phyloP scores from a whole-genome alignment of 2,797 vertebrate genomes.

The Cynodonichthys magdalenae region DNA sequence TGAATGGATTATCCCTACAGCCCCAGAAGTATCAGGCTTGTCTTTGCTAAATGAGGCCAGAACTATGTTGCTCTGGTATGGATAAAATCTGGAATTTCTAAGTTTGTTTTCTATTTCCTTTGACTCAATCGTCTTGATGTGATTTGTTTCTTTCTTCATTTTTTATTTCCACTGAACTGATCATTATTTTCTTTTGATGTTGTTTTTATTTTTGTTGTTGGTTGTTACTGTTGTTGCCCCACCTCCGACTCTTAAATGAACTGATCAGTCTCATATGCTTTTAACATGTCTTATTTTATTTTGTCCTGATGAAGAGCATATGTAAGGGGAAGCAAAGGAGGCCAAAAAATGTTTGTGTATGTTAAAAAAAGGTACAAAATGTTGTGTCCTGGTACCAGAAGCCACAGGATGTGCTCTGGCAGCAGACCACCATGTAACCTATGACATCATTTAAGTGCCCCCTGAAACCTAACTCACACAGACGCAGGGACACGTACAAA shows the following conservation, averaged over 20 bases:
- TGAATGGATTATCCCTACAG: too few species aligned
- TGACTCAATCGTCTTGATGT: not conserved
- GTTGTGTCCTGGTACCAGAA: constrained; percentile 42
- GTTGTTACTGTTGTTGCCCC: not conserved
- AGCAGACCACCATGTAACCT: constrained; percentile 62
- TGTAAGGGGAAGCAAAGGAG: not conserved
- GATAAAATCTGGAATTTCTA: not conserved
- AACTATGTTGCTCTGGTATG: not conserved
- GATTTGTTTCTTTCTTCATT: not conserved
- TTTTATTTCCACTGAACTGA: not conserved
- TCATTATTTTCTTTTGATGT: not conserved
- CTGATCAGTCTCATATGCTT: not conserved
- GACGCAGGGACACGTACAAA: constrained; percentile 6
- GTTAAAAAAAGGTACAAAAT: constrained; percentile 19
- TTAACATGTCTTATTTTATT: not conserved
- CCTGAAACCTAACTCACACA: constrained; percentile 17
- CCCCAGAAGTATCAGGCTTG: too few species aligned
- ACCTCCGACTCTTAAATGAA: not conserved
- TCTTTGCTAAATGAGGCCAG: too few species aligned
- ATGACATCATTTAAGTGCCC: constrained; percentile 62
- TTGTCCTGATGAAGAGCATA: not conserved
- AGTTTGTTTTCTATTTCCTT: not conserved
- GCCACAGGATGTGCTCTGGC: constrained; percentile 61
- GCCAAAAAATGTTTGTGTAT: constrained; percentile 1
- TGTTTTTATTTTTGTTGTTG: not conserved